A percentile compares a stretch with the other conserved stretches of the same genome.
Evolutionary conservation across 2,797 vertebrate species (phyloP).

Genomic region (Muscicapa striata): DNA sequence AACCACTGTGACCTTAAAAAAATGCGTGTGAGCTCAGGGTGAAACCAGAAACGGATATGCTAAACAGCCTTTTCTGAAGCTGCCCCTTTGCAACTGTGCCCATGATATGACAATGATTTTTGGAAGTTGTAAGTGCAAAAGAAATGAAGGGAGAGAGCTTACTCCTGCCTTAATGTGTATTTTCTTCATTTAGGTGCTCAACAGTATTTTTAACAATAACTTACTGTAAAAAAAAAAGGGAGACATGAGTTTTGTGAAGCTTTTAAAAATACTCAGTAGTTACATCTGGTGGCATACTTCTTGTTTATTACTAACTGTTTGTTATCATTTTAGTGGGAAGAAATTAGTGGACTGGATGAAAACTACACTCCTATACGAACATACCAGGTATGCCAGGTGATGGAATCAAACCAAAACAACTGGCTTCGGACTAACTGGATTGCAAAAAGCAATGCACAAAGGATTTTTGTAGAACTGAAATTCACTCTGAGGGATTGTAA

Average conservation of each 20-base stretch:
- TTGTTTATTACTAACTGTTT: constrained; percentile 52
- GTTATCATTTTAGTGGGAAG: constrained; percentile 93
- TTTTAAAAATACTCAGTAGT: not conserved
- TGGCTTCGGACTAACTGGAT: constrained; percentile 99
- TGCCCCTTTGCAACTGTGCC: not conserved
- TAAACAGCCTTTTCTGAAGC: not conserved
- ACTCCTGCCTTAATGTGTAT: not conserved
- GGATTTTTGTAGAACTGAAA: constrained; percentile 99
- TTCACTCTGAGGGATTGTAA: constrained; percentile 99
- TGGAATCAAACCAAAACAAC: constrained; percentile 99
- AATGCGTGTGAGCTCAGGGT: not conserved
- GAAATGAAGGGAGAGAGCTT: not conserved
- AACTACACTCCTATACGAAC: constrained; percentile 98
- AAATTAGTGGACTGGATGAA: constrained; percentile 99
- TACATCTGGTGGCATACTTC: not conserved
- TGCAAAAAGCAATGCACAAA: constrained; percentile 96
- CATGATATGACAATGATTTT: not conserved
- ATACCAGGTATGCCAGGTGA: constrained; percentile 99
- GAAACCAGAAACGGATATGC: not conserved
- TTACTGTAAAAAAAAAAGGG: not conserved
- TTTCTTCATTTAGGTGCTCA: not conserved
- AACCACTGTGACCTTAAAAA: not conserved
- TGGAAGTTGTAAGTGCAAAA: not conserved
- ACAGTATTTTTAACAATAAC: not conserved
- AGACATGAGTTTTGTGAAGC: not conserved